phyloP scores from a whole-genome alignment of 1,140 invertebrate genomes.

The Apis mellifera region DNA sequence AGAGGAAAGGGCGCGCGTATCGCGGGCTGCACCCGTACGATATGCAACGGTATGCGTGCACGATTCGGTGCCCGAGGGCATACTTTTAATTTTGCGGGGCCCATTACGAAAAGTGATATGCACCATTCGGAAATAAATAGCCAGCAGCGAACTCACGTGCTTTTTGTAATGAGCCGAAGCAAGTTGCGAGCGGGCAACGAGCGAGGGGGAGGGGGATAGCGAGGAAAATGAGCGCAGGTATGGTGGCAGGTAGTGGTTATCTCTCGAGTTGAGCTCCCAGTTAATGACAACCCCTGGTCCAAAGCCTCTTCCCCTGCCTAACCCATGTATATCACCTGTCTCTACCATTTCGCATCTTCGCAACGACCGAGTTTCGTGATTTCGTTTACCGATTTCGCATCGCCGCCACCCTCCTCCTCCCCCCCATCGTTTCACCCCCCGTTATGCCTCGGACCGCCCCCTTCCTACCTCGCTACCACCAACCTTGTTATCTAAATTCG shows the following conservation, averaged over 20 bases:
- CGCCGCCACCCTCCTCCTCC: conserved; percentile 49
- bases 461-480: neutral
- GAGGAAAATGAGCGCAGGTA: conserved; percentile 77
- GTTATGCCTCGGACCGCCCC: neutral
- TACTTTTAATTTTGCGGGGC: conserved; percentile 67
- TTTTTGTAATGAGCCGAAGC: conserved; percentile 74
- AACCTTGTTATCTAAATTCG: neutral
- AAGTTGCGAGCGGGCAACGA: conserved; percentile 50
- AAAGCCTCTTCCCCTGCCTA: conserved; percentile 62
- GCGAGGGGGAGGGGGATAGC: conserved; percentile 42
- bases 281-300: conserved; percentile 80
- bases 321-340: conserved; percentile 65
- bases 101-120: conserved; percentile 70
- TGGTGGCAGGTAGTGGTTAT: conserved; percentile 81
- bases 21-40: conserved; percentile 27
- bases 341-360: conserved; percentile 51
- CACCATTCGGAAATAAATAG: conserved; percentile 71
- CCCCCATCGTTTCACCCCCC: conserved; percentile 35
- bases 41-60: conserved; percentile 50
- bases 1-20: conserved; percentile 29
- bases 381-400: conserved; percentile 35
- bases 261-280: conserved; percentile 78
- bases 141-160: conserved; percentile 69
- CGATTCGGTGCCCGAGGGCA: conserved; percentile 65
- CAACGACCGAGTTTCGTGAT: conserved; percentile 48